Conservation (phyloP, 1,140 invertebrate genomes). For the Notospermus geniculatus region DNA sequence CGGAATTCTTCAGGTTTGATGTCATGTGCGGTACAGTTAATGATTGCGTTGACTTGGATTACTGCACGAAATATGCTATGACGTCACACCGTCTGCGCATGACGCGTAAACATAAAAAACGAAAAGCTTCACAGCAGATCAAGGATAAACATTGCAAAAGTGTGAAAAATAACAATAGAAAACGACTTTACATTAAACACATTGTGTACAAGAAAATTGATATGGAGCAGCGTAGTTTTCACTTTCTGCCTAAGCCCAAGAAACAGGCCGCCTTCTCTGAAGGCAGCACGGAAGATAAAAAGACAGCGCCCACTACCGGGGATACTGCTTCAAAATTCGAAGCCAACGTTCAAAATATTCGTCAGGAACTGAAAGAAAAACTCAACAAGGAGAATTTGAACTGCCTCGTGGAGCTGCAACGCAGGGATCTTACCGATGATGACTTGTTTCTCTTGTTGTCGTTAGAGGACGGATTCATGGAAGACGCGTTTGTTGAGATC, state of each 20-base stretch:
- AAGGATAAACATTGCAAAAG: slow-evolving; percentile 39
- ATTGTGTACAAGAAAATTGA: slow-evolving; percentile 34
- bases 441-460: slow-evolving; percentile 14
- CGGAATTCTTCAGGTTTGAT: slow-evolving; percentile 23
- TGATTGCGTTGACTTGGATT: slow-evolving; percentile 19
- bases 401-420: not conserved
- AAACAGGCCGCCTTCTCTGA: slow-evolving; percentile 14
- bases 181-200: slow-evolving; percentile 40
- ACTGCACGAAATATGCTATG: slow-evolving; percentile 17
- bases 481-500: not conserved
- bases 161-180: slow-evolving; percentile 37
- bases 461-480: too few relatives aligned
- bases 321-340: slow-evolving; percentile 11
- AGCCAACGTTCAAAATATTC: not conserved
- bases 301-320: slow-evolving; percentile 14
- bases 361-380: not conserved
- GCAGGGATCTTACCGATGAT: slow-evolving; percentile 31
- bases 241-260: slow-evolving; percentile 20
- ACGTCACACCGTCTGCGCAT: slow-evolving; percentile 23
- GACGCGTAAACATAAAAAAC: slow-evolving; percentile 31
- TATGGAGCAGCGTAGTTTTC: slow-evolving; percentile 24
- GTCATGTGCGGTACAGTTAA: slow-evolving; percentile 13
- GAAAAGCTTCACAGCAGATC: slow-evolving; percentile 38
- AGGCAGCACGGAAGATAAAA: slow-evolving; percentile 13
- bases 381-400: not conserved